phyloP scores from a whole-genome alignment of 2,113 vertebrate species.

The Helogale parvula region DNA sequence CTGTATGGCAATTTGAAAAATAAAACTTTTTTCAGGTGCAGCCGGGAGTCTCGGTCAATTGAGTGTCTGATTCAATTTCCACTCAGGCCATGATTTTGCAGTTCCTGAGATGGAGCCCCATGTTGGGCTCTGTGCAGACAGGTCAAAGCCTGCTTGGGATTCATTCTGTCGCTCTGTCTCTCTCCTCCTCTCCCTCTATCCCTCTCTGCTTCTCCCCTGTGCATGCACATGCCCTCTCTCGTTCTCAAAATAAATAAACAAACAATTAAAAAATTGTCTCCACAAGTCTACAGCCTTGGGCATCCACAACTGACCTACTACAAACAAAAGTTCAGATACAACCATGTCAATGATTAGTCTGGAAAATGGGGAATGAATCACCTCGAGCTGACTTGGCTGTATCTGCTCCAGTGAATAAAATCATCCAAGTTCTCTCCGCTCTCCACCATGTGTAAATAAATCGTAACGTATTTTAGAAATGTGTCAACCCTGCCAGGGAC shows the following conservation, averaged over 20 bases:
- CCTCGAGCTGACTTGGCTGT: neutral
- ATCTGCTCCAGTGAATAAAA: neutral
- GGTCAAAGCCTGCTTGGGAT: no score
- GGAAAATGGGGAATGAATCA: neutral
- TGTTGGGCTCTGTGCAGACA: no score
- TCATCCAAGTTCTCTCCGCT: neutral
- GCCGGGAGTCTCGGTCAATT: no score
- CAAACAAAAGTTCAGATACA: neutral
- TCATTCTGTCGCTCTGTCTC: no score
- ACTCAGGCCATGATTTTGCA: no score
- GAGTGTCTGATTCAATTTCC: no score
- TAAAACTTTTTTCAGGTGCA: neutral
- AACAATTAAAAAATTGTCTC: neutral
- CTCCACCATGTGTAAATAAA: neutral
- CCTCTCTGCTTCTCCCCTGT: no score
- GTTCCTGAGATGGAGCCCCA: no score
- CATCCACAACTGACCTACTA: neutral
- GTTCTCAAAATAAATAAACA: no score
- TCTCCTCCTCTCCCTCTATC: no score
- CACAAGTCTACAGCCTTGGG: neutral
- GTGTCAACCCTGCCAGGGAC: no score
- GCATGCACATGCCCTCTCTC: no score
- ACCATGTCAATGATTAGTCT: neutral
- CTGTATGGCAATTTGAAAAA: neutral
- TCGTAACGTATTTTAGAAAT: neutral